Conservation (phyloP, 1,140 invertebrate species). For the Drosophila nannoptera region DNA sequence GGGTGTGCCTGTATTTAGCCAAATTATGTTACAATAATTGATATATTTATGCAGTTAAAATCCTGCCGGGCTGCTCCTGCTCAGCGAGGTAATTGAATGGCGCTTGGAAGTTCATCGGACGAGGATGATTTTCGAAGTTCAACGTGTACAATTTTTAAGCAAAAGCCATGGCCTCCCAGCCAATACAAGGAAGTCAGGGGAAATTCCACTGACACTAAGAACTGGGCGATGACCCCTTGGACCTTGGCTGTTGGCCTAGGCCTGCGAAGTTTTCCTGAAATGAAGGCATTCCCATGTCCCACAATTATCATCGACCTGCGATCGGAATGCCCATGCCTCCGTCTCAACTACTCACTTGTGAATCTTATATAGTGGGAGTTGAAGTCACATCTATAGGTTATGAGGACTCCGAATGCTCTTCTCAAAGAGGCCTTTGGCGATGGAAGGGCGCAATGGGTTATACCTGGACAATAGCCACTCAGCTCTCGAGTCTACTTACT, state of each 20-base stretch:
- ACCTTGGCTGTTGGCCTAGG: conserved; percentile 10
- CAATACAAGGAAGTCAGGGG: conserved; percentile 9
- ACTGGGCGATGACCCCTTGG: background rate
- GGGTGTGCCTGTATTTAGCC: too few species aligned
- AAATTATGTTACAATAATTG: conserved; percentile 44
- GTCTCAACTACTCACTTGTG: conserved; percentile 41
- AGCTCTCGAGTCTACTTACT: conserved; percentile 37
- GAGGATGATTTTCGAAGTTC: conserved; percentile 14
- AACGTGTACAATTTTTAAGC: conserved; percentile 62
- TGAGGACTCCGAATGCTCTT: conserved; percentile 18
- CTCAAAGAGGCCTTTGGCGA: conserved; percentile 24
- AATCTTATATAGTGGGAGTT: background rate
- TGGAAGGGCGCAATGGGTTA: background rate
- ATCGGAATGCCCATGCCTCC: too few species aligned
- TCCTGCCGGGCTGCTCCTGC: background rate
- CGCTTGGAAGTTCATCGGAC: conserved; percentile 20
- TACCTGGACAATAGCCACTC: too few species aligned
- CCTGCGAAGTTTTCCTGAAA: conserved; percentile 28
- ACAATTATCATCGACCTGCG: too few species aligned
- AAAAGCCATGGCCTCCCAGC: conserved; percentile 34
- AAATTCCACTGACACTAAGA: conserved; percentile 10
- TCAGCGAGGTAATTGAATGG: conserved; percentile 27
- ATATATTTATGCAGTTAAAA: conserved; percentile 50
- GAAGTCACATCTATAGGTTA: conserved; percentile 42
- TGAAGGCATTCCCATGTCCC: too few species aligned